phyloP scores from a whole-genome alignment of 2,113 vertebrate species.

The Myotis lucifugus region DNA sequence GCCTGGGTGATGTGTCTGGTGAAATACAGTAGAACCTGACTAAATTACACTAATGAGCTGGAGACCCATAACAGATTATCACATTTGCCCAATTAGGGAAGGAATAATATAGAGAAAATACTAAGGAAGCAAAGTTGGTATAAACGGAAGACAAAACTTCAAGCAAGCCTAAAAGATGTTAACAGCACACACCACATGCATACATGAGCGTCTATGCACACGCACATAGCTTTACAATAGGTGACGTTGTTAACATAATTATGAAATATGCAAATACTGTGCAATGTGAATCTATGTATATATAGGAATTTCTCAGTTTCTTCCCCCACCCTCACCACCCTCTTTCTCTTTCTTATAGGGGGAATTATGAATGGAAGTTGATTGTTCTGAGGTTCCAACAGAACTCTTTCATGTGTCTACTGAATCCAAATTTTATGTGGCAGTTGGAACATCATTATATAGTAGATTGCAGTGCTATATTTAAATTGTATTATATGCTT shows the following conservation, averaged over 20 bases:
- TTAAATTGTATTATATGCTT: not conserved
- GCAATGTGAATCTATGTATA: fast-evolving
- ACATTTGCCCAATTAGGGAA: constrained; percentile 69
- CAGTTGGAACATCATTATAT: not conserved
- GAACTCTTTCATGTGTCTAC: not conserved
- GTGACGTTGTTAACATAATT: not conserved
- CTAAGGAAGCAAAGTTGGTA: not conserved
- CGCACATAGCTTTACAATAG: not conserved
- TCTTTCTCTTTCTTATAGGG: not conserved
- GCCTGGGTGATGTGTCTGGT: constrained; percentile 23
- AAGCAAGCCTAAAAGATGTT: not conserved
- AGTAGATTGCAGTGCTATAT: not conserved
- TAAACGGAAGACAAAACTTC: not conserved
- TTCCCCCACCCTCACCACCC: no score
- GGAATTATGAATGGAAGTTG: not conserved
- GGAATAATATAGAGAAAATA: constrained; percentile 10
- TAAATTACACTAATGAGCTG: constrained; percentile 70
- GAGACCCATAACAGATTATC: constrained; percentile 66
- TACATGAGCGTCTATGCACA: fast-evolving
- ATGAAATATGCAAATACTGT: not conserved
- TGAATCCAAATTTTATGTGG: not conserved
- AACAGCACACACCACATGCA: not conserved
- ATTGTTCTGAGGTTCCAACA: not conserved
- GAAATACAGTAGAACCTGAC: constrained; percentile 63
- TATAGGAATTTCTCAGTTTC: not conserved